Conservation (phyloP, 35 echinoderm and acorn worm genomes). For the Heliocidaris tuberculata region DNA sequence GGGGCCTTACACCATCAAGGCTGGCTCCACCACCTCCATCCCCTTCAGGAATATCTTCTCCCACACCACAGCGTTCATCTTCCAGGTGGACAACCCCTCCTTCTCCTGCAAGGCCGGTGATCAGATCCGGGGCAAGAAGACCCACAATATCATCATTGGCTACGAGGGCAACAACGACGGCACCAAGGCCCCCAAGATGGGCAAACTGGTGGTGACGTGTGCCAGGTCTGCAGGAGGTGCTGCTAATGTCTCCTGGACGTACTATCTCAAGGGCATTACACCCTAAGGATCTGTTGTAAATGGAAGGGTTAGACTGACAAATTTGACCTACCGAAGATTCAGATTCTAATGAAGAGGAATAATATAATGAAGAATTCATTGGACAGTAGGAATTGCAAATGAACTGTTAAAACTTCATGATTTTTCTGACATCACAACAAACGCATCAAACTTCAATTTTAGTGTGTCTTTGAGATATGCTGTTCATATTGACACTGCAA, state of each 20-base stretch:
- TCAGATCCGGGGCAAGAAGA: conserved; percentile 94
- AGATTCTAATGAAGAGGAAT: too few relatives aligned
- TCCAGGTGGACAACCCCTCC: conserved; percentile 93
- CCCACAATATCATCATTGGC: conserved; percentile 88
- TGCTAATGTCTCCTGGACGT: conserved; percentile 95
- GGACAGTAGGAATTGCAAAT: background rate
- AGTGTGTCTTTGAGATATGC: background rate
- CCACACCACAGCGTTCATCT: conserved; percentile 94
- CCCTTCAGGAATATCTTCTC: conserved; percentile 98
- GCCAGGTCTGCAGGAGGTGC: conserved; percentile 88
- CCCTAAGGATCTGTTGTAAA: conserved; percentile 40
- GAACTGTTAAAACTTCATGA: background rate
- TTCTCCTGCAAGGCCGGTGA: conserved; percentile 85
- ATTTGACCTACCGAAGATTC: too few relatives aligned
- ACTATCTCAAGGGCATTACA: conserved; percentile 91
- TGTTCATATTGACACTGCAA: background rate
- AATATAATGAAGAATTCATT: too few relatives aligned
- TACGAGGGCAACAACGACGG: conserved; percentile 92
- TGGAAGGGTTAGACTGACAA: background rate
- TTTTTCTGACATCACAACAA: background rate
- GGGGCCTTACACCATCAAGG: conserved; percentile 94
- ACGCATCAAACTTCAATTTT: background rate
- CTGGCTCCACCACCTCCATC: conserved; percentile 84
- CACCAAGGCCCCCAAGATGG: conserved; percentile 97
- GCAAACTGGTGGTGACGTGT: conserved; percentile 93